These are phyloP conservation scores for Pipistrellus pygmaeus DNA, from an alignment of 2,797 vertebrate species.

Conservation along the genomic window DNA sequence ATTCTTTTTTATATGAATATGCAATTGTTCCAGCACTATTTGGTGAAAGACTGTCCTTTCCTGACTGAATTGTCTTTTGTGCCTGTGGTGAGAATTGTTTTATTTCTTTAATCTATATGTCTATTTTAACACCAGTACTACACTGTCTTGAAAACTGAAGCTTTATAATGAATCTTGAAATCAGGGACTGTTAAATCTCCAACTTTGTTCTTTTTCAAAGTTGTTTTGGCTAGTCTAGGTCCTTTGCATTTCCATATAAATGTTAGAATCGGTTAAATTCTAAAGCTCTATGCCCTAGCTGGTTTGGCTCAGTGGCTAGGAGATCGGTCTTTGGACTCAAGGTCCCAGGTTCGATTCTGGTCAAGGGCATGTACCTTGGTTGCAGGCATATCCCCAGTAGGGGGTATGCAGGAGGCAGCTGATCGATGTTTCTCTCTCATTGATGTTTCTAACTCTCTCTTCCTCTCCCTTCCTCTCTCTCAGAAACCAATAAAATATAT, in stretches of 20 bases:
- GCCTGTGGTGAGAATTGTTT: slow-evolving; percentile 7
- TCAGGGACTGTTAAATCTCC: neutral
- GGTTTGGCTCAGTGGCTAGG: no score
- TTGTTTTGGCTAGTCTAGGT: neutral
- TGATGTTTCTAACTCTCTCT: no score
- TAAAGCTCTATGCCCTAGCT: slow-evolving; percentile 47
- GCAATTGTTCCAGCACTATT: neutral
- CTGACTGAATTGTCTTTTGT: slow-evolving; percentile 1
- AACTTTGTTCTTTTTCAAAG: slow-evolving; percentile 11
- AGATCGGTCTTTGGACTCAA: no score
- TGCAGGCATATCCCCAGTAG: no score
- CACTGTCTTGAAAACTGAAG: neutral
- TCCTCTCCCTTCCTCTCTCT: no score
- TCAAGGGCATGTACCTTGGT: no score
- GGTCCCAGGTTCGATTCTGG: no score
- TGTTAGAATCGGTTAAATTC: slow-evolving; percentile 46
- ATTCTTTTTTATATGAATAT: neutral
- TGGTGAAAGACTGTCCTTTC: neutral
- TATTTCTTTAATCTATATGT: neutral
- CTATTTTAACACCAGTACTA: neutral
- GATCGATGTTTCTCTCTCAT: no score
- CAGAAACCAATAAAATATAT: no score
- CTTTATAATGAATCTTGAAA: neutral
- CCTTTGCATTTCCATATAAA: neutral
- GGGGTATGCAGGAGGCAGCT: no score